Conservation (phyloP, 2,113 vertebrate species). For the Thinocorus orbignyianus region DNA sequence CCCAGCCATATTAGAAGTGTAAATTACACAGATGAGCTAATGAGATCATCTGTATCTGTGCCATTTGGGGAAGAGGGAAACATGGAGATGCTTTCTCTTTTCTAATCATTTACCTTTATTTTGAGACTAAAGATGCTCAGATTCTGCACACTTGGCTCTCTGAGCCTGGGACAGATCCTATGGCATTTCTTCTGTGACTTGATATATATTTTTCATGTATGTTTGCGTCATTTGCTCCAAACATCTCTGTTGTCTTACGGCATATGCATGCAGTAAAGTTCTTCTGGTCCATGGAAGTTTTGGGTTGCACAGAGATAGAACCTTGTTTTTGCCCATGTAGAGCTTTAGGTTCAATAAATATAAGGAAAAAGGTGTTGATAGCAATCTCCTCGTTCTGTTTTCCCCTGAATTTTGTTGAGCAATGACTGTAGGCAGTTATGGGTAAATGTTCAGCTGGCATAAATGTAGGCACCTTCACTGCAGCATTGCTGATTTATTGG, state of each 20-base stretch:
- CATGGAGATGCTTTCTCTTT: neutral
- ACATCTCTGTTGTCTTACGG: neutral
- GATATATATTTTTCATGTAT: neutral
- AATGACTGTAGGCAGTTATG: neutral
- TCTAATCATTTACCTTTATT: neutral
- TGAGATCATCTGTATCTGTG: constrained; percentile 35
- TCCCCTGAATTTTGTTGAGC: neutral
- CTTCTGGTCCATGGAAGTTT: neutral
- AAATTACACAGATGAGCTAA: constrained; percentile 63
- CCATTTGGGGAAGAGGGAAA: constrained; percentile 20
- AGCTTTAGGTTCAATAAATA: neutral
- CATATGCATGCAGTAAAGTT: neutral
- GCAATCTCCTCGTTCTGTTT: neutral
- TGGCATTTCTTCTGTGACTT: neutral
- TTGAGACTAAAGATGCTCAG: neutral
- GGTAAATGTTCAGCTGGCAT: neutral
- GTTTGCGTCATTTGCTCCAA: neutral
- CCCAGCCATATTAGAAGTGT: constrained; percentile 39
- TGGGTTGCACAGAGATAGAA: neutral
- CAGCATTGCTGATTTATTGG: constrained; percentile 30
- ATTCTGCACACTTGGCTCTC: neutral
- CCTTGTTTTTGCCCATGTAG: neutral
- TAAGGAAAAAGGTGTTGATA: neutral
- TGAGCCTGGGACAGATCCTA: neutral
- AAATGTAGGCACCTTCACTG: constrained; percentile 3